Evolutionary conservation across 2,888 invertebrate genomes (phyloP), one percentile per base, ranked within the genome.

Genomic region (Pegoplata infirma): DNA sequence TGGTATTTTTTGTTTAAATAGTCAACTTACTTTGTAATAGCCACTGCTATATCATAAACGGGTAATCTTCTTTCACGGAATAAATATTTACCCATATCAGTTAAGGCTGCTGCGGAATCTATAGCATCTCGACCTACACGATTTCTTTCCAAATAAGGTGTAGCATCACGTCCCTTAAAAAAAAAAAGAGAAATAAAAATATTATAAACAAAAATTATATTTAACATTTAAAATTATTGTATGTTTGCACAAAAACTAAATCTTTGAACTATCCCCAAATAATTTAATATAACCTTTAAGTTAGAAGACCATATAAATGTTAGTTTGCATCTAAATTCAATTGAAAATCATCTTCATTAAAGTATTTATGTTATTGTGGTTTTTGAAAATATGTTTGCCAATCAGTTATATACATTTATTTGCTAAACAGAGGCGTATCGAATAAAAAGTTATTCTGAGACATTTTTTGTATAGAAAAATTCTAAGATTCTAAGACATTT

Each of bases 11-110:
- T 47, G 46, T 10, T 63, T 55, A 78, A 46, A 64, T 66, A 53
- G 21, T 61, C 8, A 88, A 92, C 96, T 95, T 92, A 97, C 96
- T 97, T 98, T 88, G 97, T 98, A 85, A 97, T 97, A 82, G 97
- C 97, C 81, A 98, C 97, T 74, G 97, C 97, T 83, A 98, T 97
- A 88, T 98, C 97, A 91, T 97, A 98, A 83, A 97, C 97, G 63
- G 97, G 97, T 88, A 98, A 92, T 87, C 97, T 92, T 89, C 97
- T 92, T 91, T 97, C 97, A 89, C 97, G 94, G 92, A 97, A 98
- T 88, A 97, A 92, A 92, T 97, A 98, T 93, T 97, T 97, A 90
- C 97, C 97, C 96, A 98, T 97, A 90, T 97, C 97, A 81, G 97
- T 97, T 82, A 97, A 92, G 79, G 97, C 97, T 51, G 97, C 97